A percentile compares a stretch with the other conserved stretches of the same genome.
Evolutionary conservation across 2,797 vertebrate genomes (phyloP).

Genomic region (Leptatherina wallacei): DNA sequence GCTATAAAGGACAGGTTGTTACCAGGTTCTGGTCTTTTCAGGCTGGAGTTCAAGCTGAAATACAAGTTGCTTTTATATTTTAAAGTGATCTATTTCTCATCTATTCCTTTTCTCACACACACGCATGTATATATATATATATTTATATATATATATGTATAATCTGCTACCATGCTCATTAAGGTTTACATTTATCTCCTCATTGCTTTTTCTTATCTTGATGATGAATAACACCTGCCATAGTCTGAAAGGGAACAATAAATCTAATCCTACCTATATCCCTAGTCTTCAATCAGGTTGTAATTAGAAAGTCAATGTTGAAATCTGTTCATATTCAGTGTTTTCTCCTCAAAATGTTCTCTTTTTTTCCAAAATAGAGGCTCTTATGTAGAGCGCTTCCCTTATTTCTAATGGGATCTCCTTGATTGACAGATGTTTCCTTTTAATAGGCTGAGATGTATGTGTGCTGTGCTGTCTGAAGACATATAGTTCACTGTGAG

Average conservation of each 20-base stretch:
- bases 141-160: too few species aligned
- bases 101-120: too few species aligned
- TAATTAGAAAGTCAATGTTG: neutral
- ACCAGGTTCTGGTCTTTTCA: neutral
- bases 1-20: neutral
- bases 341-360: neutral
- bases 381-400: neutral
- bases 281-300: neutral
- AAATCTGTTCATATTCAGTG: neutral
- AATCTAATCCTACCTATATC: neutral
- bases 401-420: neutral
- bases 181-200: too few species aligned
- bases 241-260: neutral
- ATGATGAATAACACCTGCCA: too few species aligned
- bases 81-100: too few species aligned
- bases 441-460: neutral
- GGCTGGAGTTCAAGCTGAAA: too few species aligned
- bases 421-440: neutral
- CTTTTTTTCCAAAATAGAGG: too few species aligned
- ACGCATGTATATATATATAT: too few species aligned
- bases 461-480: neutral
- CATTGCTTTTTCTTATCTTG: too few species aligned
- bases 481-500: neutral
- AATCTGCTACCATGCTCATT: too few species aligned
- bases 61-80: neutral